Conservation (phyloP, 2,888 invertebrate genomes). For the Pyrochroa serraticornis region DNA sequence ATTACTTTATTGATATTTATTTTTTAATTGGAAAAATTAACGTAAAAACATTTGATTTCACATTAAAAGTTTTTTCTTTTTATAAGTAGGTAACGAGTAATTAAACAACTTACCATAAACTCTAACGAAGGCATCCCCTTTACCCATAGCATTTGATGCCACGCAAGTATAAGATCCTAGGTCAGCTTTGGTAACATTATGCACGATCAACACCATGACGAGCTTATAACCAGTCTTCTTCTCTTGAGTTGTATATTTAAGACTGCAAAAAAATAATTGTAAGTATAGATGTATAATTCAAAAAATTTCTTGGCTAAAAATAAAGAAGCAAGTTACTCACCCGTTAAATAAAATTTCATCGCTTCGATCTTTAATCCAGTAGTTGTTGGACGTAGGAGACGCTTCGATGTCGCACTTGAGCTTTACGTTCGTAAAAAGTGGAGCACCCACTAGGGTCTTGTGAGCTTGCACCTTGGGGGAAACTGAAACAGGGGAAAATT, state of each 20-base stretch:
- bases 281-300: background rate
- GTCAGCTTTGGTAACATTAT: slow-evolving; percentile 66
- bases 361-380: slow-evolving; percentile 67
- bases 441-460: slow-evolving; percentile 68
- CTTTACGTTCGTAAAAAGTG: slow-evolving; percentile 64
- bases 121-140: slow-evolving; percentile 70
- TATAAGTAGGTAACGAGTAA: background rate
- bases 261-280: slow-evolving; percentile 58
- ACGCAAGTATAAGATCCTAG: slow-evolving; percentile 74
- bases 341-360: slow-evolving; percentile 62
- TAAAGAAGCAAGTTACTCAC: slow-evolving; percentile 43
- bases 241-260: slow-evolving; percentile 69
- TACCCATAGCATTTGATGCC: slow-evolving; percentile 73
- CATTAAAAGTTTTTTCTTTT: no score
- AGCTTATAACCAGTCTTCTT: slow-evolving; percentile 67
- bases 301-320: background rate
- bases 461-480: slow-evolving; percentile 68
- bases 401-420: slow-evolving; percentile 70
- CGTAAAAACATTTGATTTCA: no score
- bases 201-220: slow-evolving; percentile 67
- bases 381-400: slow-evolving; percentile 69
- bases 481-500: slow-evolving; percentile 58
- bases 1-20: background rate
- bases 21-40: no score
- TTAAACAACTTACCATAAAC: slow-evolving; percentile 67